Base-by-base conservation (phyloP, 2,888 invertebrate genomes). In the Thymelicus acteon region DNA sequence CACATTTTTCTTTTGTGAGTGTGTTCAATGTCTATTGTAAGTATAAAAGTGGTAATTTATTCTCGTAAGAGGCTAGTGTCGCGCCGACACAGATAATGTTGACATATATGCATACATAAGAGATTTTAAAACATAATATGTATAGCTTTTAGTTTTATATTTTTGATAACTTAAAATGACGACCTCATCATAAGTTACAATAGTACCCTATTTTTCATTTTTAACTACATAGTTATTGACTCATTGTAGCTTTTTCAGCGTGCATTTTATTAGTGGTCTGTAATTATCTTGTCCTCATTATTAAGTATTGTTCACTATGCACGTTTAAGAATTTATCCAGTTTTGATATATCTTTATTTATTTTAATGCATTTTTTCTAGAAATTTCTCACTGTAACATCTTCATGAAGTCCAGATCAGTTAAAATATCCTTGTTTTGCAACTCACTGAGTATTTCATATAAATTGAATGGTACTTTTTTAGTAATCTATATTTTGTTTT, bases 201-300 rank as follows among this genome's bases (percentile, higher is more conserved):
- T 8, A 2, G 10, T 8, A 44, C 44, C 44, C 6, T 7, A 1
- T 19, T 24, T 19, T 19, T 10, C 54, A 54, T 19, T 54, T 24
- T 10, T 24, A 54, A 54, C 10, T 54, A 47, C n/a, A 49, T 7
- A 24, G 24, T 49, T 5, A 24, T 7, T 54, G 5, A 62, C 13
- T 49, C 67, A 76, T 75, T 78, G 75, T 79, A 77, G 81, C 83
- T 86, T 87, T 81, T 81, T 85, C 73, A 79, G 76, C 75, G 72
- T 80, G 85, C 83, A 85, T 86, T 85, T 85, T 84, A 85, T 85
- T 85, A 82, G 73, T 60, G 82, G 73, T 60, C n/a, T 77, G 75
- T 76, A 69, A 64, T 5, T 75, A 75, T 79, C 77, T 74, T 60
- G 40, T 44, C 47, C 24, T 47, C 8, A 52, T 52, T 19, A 19